Conservation (phyloP, 1,140 invertebrate species). For the Cephus cinctus region DNA sequence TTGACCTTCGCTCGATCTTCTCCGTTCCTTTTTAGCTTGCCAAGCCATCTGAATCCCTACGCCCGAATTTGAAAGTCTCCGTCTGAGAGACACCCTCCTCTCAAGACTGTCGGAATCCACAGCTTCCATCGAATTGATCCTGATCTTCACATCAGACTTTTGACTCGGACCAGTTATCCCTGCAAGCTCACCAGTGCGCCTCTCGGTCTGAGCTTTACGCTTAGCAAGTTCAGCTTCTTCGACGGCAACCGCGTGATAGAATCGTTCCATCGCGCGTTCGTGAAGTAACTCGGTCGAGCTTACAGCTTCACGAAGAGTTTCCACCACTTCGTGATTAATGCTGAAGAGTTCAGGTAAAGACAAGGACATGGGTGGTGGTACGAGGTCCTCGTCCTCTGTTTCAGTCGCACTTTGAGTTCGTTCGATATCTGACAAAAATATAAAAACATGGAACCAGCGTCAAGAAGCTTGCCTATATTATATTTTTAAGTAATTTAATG, state of each 20-base stretch:
- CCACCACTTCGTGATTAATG: conserved; percentile 43
- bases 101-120: conserved; percentile 26
- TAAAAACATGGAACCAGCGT: conserved; percentile 10
- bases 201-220: conserved; percentile 44
- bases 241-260: conserved; percentile 71
- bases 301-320: conserved; percentile 65
- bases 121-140: conserved; percentile 22
- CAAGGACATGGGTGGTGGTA: conserved; percentile 74
- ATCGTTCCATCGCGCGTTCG: conserved; percentile 74
- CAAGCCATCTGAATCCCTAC: conserved; percentile 1
- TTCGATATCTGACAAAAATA: conserved; percentile 8
- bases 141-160: conserved; percentile 11
- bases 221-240: conserved; percentile 64
- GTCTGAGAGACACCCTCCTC: conserved; percentile 22
- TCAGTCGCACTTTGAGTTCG: conserved; percentile 12
- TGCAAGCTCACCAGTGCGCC: conserved; percentile 34
- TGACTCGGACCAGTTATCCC: conserved; percentile 18
- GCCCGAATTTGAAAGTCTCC: conserved; percentile 36
- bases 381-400: conserved; percentile 58
- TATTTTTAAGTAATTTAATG: too few relatives aligned
- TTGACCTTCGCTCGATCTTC: conserved; percentile 46
- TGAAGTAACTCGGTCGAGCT: conserved; percentile 80
- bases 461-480: too few relatives aligned
- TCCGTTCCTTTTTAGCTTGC: conserved; percentile 36
- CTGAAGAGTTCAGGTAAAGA: conserved; percentile 75